A percentile compares a stretch with the other conserved stretches of the same genome.
Evolutionary conservation across 2,888 invertebrate genomes (phyloP).

Genomic region (Cephus rjabovi): DNA sequence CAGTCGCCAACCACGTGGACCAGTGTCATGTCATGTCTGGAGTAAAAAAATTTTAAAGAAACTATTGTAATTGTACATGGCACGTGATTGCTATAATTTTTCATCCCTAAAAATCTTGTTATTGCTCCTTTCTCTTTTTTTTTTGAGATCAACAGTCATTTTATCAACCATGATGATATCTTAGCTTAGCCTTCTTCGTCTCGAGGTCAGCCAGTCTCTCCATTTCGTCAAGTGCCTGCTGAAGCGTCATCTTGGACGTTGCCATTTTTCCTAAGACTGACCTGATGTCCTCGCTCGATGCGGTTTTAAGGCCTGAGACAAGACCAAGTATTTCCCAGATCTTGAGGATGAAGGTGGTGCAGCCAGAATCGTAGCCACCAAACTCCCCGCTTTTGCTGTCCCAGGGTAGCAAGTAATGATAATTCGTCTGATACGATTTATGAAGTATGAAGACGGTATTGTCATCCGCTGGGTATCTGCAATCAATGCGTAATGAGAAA

Average conservation of each 20-base stretch:
- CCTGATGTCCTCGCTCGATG: slow-evolving; percentile 74
- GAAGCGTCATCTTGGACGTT: slow-evolving; percentile 42
- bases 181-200: slow-evolving; percentile 36
- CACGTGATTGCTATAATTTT: neutral
- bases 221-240: slow-evolving; percentile 48
- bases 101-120: too few relatives aligned
- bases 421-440: slow-evolving; percentile 84
- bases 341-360: slow-evolving; percentile 75
- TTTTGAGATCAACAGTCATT: neutral
- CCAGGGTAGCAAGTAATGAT: slow-evolving; percentile 82
- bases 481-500: slow-evolving; percentile 35
- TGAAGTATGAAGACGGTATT: slow-evolving; percentile 81
- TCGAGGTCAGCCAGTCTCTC: slow-evolving; percentile 41
- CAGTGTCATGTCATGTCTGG: too few relatives aligned
- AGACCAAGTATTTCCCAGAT: slow-evolving; percentile 78
- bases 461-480: slow-evolving; percentile 77
- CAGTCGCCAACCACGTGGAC: neutral
- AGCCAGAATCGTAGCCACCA: slow-evolving; percentile 78
- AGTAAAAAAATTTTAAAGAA: neutral
- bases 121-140: neutral
- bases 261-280: slow-evolving; percentile 73
- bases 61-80: neutral
- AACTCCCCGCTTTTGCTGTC: slow-evolving; percentile 88
- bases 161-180: slow-evolving; percentile 32
- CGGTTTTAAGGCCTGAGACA: slow-evolving; percentile 74